These are phyloP conservation scores for Cotesia typhae DNA, from an alignment of 1,140 invertebrate species.

Conservation along the genomic window DNA sequence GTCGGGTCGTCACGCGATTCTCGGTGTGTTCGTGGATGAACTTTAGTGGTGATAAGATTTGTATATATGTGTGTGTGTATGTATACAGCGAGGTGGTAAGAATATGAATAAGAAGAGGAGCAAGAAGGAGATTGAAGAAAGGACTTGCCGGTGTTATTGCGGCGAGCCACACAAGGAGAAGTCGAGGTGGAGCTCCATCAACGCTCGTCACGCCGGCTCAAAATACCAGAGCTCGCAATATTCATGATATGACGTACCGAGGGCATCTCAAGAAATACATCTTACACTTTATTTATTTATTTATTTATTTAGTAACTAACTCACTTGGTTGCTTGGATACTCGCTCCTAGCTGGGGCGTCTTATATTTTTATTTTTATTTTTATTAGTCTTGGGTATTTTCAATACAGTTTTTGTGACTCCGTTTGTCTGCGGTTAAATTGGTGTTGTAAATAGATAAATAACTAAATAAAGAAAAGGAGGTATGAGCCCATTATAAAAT, in stretches of 20 bases:
- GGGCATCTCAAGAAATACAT: not conserved
- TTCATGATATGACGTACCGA: constrained; percentile 45
- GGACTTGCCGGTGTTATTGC: constrained; percentile 50
- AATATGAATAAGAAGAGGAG: constrained; percentile 7
- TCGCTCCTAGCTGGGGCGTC: too few relatives aligned
- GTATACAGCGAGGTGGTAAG: constrained; percentile 21
- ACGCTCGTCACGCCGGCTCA: constrained; percentile 60
- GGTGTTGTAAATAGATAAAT: too few relatives aligned
- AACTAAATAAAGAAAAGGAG: too few relatives aligned
- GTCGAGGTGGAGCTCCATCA: constrained; percentile 54
- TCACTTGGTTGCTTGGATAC: too few relatives aligned
- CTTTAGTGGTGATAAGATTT: constrained; percentile 9
- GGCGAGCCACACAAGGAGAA: constrained; percentile 58
- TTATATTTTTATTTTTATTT: too few relatives aligned
- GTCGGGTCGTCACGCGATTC: constrained; percentile 56
- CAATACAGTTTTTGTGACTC: too few relatives aligned
- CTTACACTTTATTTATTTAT: not conserved
- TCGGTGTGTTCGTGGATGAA: constrained; percentile 18
- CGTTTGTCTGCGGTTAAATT: too few relatives aligned
- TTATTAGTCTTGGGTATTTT: too few relatives aligned
- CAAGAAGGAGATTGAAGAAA: constrained; percentile 47
- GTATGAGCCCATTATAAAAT: too few relatives aligned
- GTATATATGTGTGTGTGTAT: constrained; percentile 1
- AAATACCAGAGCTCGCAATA: constrained; percentile 55
- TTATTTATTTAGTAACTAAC: not conserved